Evolutionary conservation across 2,113 vertebrate species (phyloP), one percentile per base, ranked within the genome.

Genomic region (Peromyscus polionotus): DNA sequence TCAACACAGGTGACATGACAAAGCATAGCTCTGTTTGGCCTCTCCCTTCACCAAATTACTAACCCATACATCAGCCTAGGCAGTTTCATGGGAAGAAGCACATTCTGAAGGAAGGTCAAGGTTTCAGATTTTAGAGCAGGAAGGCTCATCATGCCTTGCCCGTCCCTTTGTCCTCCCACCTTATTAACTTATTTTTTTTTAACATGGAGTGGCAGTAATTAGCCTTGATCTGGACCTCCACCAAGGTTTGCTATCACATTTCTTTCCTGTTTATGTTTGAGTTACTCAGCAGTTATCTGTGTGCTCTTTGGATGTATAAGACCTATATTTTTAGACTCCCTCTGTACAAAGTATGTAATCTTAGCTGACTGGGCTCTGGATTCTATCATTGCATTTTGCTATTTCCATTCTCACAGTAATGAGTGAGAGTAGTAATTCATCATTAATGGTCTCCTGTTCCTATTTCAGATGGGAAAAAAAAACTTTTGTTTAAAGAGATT

Each of bases 251-350:
- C 98, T 99, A 99, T 99, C 98, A 97, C 93, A 95, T 99, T 98
- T 98, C 97, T 98, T 98, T 98, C 98, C 98, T 99, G 98, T 99
- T 99, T 99, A 98, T 98, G 90, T 98, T 98, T 98, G 95, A 98
- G 94, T 98, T 98, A 98, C 97, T 98, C 96, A n/a, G 68, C 96
- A 98, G 76, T 97, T 98, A 98, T 98, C 98, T 98, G 84, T 91
- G 76, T 0, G 81, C 98, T 97, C 98, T 98, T 98, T 97, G 96
- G 98, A 98, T 94, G 97, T 97, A 95, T 80, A 98, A 86, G 93
- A 0, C 75, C 81, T 84, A 73, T 98, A 96, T 98, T 97, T 83
- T 96, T 91, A 73, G 86, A 90, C 92, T 98, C 97, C 95, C 91
- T 95, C 97, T 63, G 91, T 96, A 98, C 94, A 97, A 98, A 99